These are phyloP conservation scores for Podarcis lilfordi DNA, from an alignment of 2,797 vertebrate species.

Conservation along the genomic window DNA sequence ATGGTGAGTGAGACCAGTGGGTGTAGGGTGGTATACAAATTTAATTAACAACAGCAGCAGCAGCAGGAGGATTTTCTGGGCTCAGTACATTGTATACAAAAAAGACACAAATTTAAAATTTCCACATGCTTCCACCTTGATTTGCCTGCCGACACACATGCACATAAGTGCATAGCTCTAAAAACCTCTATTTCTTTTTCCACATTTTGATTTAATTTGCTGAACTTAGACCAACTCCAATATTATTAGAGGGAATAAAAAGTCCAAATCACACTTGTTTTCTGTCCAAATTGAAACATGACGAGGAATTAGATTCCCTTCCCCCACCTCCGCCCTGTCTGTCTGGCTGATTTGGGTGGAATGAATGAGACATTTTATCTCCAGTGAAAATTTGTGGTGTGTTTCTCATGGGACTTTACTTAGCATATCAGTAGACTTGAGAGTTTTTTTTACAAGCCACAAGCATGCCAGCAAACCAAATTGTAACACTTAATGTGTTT, in stretches of 20 bases:
- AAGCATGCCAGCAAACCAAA: neutral
- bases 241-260: conserved; percentile 17
- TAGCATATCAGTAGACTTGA: conserved; percentile 1
- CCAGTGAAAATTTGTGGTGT: neutral
- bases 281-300: neutral
- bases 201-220: neutral
- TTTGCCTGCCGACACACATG: neutral
- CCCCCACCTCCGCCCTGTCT: neutral
- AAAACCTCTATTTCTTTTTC: conserved; percentile 8
- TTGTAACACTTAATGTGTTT: neutral
- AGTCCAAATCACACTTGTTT: conserved; percentile 18
- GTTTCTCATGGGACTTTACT: neutral
- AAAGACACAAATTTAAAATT: no score
- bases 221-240: neutral
- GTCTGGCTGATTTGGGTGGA: neutral
- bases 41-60: no score
- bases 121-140: no score
- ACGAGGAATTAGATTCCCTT: conserved; percentile 3
- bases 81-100: no score
- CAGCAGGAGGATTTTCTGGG: no score
- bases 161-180: neutral
- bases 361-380: neutral
- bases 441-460: neutral
- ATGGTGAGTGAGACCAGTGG: no score
- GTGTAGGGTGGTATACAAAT: no score